phyloP scores from a whole-genome alignment of 2,888 invertebrate genomes.

The Pterostichus niger region DNA sequence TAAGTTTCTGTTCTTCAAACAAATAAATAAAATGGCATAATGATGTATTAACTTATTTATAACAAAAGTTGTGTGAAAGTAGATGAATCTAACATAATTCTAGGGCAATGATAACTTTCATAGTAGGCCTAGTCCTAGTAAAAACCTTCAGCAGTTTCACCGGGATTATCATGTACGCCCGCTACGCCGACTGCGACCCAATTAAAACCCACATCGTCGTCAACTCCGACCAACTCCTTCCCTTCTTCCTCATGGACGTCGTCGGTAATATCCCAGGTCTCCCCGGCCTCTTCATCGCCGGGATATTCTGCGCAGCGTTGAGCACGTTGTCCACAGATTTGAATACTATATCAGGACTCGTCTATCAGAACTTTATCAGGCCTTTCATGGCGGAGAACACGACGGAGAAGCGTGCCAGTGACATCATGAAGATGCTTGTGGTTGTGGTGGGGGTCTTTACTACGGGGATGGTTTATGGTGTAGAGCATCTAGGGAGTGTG shows the following conservation, averaged over 20 bases:
- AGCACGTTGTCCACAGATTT: conserved; percentile 71
- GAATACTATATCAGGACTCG: conserved; percentile 73
- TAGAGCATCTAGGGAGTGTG: conserved; percentile 74
- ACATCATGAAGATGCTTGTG: conserved; percentile 72
- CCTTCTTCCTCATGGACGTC: conserved; percentile 85
- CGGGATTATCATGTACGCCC: conserved; percentile 82
- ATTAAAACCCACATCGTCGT: conserved; percentile 79
- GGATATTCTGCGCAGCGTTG: conserved; percentile 85
- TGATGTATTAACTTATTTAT: background rate
- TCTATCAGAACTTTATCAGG: conserved; percentile 81
- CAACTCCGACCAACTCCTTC: conserved; percentile 80
- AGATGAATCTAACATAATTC: background rate
- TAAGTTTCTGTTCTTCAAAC: too few relatives aligned
- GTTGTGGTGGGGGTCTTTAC: conserved; percentile 72
- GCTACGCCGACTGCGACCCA: conserved; percentile 83
- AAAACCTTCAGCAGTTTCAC: conserved; percentile 80
- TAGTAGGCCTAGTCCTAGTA: conserved; percentile 79
- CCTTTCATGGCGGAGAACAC: conserved; percentile 78
- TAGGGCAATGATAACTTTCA: conserved; percentile 67
- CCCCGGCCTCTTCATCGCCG: conserved; percentile 86
- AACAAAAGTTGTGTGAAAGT: too few relatives aligned
- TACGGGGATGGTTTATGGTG: conserved; percentile 69
- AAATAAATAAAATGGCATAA: background rate
- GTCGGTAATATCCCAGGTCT: conserved; percentile 83
- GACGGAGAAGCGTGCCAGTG: conserved; percentile 74